Base-by-base conservation (phyloP, 2,797 vertebrate genomes). In the Aulostomus chinensis region DNA sequence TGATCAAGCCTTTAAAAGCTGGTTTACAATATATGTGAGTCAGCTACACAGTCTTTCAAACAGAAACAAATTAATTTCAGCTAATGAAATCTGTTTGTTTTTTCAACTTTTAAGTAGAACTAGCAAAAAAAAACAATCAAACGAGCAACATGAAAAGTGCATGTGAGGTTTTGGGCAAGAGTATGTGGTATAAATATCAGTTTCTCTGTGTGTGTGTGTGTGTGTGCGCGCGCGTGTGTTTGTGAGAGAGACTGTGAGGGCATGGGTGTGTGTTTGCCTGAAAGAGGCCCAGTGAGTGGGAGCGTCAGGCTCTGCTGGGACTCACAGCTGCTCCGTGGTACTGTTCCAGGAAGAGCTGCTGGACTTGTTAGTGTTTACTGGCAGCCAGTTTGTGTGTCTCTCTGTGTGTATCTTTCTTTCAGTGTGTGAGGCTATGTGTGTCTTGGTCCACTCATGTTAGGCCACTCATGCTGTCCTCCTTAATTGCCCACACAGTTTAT, bases 311-410 rank as follows among this genome's bases (percentile, higher is more conserved):
- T 85, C 76, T 88, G 80, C 69, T 77, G 84, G 76, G 85, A 84
- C 80, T 85, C 81, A 76, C 87, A 90, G 86, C 86, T 91, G 85
- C 76, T 82, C 80, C 80, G 65, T 83, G 76, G 74, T 80, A 57
- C 73, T 80, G 61, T 91, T 91, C 88, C 86, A 87, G 88, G 85
- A 91, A 91, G 75, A 78, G 69, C 59, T 78, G 78, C 65, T 83
- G 78, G 79, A 83, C 68, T 82, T 85, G 83, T 84, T 77, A 81
- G 72, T 88, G 88, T 91, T 90, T 91, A 91, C 86, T 84, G 79
- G 85, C 82, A 88, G 67, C 26, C 51, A 25, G 35, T 68, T 63
- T 78, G 77, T 80, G 76, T 81, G 72, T 81, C 35, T 60, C 5
- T 62, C 28, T 45, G 38, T 79, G 58, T 80, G 43, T 79, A 34